phyloP scores from a whole-genome alignment of 1,140 invertebrate genomes.

The Lordiphosa clarofinis region DNA sequence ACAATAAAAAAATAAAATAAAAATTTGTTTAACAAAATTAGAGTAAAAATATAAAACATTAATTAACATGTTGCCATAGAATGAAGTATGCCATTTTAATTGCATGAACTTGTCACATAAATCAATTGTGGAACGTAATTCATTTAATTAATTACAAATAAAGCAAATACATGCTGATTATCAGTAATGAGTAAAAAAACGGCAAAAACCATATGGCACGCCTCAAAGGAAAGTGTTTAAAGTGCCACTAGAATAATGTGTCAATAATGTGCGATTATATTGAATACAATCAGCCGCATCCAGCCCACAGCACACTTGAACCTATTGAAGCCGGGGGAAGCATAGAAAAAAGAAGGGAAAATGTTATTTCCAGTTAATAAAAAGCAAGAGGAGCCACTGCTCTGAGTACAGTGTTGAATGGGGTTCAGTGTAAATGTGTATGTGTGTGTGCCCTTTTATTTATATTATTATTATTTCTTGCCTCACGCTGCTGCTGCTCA shows the following conservation, averaged over 20 bases:
- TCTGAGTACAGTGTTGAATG: neutral
- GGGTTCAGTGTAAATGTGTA: constrained; percentile 6
- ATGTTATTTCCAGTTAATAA: constrained; percentile 39
- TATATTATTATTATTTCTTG: constrained; percentile 12
- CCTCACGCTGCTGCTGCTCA: constrained; percentile 9
- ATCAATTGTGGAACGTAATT: constrained; percentile 40
- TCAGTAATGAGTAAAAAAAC: neutral
- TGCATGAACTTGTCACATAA: constrained; percentile 19
- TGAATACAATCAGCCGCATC: constrained; percentile 37
- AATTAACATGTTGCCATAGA: constrained; percentile 49
- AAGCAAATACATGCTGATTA: constrained; percentile 6
- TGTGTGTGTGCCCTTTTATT: constrained; percentile 12
- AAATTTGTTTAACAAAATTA: neutral
- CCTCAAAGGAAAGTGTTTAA: constrained; percentile 20
- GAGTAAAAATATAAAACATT: constrained; percentile 36
- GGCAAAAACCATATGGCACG: neutral
- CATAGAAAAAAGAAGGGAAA: constrained; percentile 2
- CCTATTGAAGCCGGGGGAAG: neutral
- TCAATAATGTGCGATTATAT: constrained; percentile 70
- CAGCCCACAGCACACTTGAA: neutral
- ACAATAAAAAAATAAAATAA: too few relatives aligned
- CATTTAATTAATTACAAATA: constrained; percentile 52
- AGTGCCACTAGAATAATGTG: constrained; percentile 57
- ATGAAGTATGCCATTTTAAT: constrained; percentile 65
- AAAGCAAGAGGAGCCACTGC: constrained; percentile 8